Percentiles rank a stretch among this genome's conserved stretches.
phyloP scores from a whole-genome alignment of 2,797 vertebrate species.

The Gymnoscopelus braueri region DNA sequence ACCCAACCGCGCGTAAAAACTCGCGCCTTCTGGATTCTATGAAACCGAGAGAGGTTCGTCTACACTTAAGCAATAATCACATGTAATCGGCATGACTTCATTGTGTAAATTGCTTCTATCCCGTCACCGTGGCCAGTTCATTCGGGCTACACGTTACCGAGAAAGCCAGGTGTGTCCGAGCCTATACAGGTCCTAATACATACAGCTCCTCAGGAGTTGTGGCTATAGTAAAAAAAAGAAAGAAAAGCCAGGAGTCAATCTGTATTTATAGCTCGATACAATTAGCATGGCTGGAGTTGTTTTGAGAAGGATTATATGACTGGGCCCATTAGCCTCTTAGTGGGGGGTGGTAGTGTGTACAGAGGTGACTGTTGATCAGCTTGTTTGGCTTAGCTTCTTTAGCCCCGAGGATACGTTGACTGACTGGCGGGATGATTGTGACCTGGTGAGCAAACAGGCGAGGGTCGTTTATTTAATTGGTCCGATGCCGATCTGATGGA shows the following conservation, averaged over 20 bases:
- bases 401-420: conserved; percentile 69
- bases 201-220: no score
- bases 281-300: conserved; percentile 85
- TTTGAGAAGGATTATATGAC: conserved; percentile 83
- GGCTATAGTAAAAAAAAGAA: conserved; percentile 57
- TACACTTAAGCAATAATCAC: conserved; percentile 1
- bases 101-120: conserved; percentile 33
- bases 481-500: conserved; percentile 32
- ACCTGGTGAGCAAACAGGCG: conserved; percentile 68
- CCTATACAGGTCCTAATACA: neutral
- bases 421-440: conserved; percentile 62
- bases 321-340: conserved; percentile 81
- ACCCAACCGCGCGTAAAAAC: conserved; percentile 6
- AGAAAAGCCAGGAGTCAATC: conserved; percentile 68
- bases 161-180: neutral
- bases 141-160: neutral
- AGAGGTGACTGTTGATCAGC: conserved; percentile 82
- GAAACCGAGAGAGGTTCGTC: conserved; percentile 8
- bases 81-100: neutral
- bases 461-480: conserved; percentile 59
- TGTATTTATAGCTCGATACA: conserved; percentile 83
- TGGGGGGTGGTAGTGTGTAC: conserved; percentile 76
- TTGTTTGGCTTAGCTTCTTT: conserved; percentile 79
- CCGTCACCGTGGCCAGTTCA: conserved; percentile 1
- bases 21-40: neutral